These are phyloP conservation scores for Brachyhypopomus occidentalis DNA, from an alignment of 2,113 vertebrate genomes.

Conservation along the genomic window DNA sequence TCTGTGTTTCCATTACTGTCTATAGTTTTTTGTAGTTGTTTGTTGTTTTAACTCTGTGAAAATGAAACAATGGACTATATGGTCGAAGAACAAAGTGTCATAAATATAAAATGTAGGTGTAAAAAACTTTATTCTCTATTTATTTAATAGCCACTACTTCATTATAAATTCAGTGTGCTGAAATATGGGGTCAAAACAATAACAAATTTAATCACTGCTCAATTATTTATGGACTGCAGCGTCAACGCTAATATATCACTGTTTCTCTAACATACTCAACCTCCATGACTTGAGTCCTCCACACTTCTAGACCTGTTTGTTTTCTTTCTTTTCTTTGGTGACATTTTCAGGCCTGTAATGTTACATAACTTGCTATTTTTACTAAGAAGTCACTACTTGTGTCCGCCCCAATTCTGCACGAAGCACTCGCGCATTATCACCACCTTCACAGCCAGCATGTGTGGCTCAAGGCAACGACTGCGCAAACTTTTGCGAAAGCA, in stretches of 20 bases:
- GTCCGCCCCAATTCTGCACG: neutral
- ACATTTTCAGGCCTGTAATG: constrained; percentile 9
- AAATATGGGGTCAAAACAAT: neutral
- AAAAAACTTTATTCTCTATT: no score
- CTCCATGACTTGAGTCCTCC: neutral
- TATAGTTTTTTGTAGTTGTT: no score
- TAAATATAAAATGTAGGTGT: no score
- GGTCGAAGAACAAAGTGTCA: no score
- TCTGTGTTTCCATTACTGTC: no score
- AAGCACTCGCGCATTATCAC: constrained; percentile 5
- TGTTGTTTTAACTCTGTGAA: no score
- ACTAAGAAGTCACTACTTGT: neutral
- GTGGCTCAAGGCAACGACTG: constrained; percentile 8
- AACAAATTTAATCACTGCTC: neutral
- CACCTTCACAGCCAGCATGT: constrained; percentile 2
- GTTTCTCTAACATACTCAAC: neutral
- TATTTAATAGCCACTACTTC: neutral
- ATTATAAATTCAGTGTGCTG: neutral
- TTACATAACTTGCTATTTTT: constrained; percentile 27
- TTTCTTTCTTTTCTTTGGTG: constrained; percentile 1
- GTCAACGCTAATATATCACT: neutral
- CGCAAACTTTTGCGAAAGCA: constrained; percentile 14
- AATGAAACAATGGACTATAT: no score
- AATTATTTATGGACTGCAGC: neutral
- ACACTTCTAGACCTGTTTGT: constrained; percentile 2